Evolutionary conservation across 2,888 invertebrate genomes (phyloP).

Genomic region (Metacarcinus magister): DNA sequence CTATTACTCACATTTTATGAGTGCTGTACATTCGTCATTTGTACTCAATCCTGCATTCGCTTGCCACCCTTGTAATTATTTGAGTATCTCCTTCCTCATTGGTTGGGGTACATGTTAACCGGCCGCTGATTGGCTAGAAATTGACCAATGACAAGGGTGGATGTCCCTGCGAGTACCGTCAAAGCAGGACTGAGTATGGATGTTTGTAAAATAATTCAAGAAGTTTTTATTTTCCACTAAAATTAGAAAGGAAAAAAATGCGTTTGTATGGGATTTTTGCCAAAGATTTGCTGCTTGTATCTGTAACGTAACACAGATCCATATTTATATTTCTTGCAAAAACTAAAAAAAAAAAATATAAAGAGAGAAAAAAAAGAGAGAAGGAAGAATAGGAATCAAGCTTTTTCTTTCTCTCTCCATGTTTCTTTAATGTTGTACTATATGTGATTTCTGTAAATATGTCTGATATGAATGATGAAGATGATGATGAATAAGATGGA

Average conservation of each 20-base stretch:
- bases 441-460: constrained; percentile 81
- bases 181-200: constrained; percentile 62
- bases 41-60: constrained; percentile 60
- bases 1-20: background rate
- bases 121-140: constrained; percentile 14
- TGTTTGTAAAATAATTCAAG: constrained; percentile 58
- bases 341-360: constrained; percentile 40
- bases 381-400: constrained; percentile 17
- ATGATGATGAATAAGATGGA: background rate
- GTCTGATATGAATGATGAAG: constrained; percentile 22
- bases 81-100: background rate
- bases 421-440: constrained; percentile 80
- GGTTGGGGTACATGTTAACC: background rate
- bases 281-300: constrained; percentile 77
- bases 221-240: constrained; percentile 62
- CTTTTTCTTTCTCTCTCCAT: constrained; percentile 56
- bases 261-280: constrained; percentile 74
- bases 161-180: background rate
- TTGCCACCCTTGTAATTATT: background rate
- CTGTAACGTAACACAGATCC: constrained; percentile 75
- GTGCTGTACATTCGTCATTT: background rate
- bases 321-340: constrained; percentile 73
- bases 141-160: constrained; percentile 4
- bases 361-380: constrained; percentile 54
- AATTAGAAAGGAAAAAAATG: constrained; percentile 43